Base-by-base conservation (phyloP, 2,797 vertebrate genomes). In the Rhinogobio ventralis region DNA sequence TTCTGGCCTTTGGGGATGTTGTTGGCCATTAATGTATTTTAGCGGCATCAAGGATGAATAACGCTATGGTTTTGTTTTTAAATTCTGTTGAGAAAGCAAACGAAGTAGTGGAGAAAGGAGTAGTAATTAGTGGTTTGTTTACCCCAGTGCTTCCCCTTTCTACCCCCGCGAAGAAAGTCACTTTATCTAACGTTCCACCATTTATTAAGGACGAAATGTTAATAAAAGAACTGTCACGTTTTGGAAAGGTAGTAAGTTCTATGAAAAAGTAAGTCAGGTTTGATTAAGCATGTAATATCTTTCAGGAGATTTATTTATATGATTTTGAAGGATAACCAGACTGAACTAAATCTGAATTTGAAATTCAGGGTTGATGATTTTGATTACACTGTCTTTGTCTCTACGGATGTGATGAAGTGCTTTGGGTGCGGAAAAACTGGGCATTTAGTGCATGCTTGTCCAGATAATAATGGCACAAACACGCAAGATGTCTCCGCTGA, bases 111-210 rank as follows among this genome's bases (percentile, higher is more conserved):
- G 72, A 74, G 5, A 74, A 20, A 19, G 25, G 72, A 33, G 46
- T 74, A 1, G 9, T 74, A 28, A 53, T 74, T 53, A 8, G 28
- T 3, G 17, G 25, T 51, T 51, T 33, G 6, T 33, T 51, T 30
- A 51, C 72, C 28, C 46, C 71, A 4, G 46, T 74, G n/a, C 71
- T 76, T 76, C 30, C 53, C 42, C 33, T 76, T 20, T 57, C 51
- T 30, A 55, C 51, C 4, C 33, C 51, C 4, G 51, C 20, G 1
- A 77, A 55, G 33, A 77, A 77, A 4, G 33, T 60, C 5, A 36
- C 9, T 7, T 14, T 42, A 23, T 62, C 33, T 23, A 77, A 77
- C 17, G 23, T 77, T 4, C 55, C 23, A 4, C 75, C 36, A 1
- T 42, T 77, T 2, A 60, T 77, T 23, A 77, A 23, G 23, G 33